Base-by-base conservation (phyloP, 2,113 vertebrate species). In the Grallaria varia region DNA sequence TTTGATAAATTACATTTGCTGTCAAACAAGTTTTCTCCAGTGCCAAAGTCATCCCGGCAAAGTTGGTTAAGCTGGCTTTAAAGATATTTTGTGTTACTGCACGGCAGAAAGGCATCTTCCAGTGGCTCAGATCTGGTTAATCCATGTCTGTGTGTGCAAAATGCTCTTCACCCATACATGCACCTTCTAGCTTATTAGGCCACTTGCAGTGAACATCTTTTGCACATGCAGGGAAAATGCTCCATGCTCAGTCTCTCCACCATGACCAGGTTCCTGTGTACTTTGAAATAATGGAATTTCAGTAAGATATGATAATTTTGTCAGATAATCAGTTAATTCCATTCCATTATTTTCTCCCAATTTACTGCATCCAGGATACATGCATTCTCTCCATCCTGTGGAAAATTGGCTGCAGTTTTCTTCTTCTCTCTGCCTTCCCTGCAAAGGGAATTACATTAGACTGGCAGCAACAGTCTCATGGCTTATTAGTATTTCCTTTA, bases 391-490 rank as follows among this genome's bases (percentile, higher is more conserved):
- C 66, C 49, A 37, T 67, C 42, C 67, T 18, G 1, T 22, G 31
- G 56, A 83, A 80, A 89, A 75, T 0, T 58, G 44, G 40, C 45
- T 91, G 66, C 20, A 69, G 62, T 81, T 68, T 94, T 76, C 87
- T 89, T 53, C 45, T 91, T 79, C 77, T 94, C 78, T 92, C 66
- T 72, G 52, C 74, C 55, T 87, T 93, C 87, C 58, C 77, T 73
- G 85, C 84, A 87, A 87, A 95, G 40, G 37, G 81, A 94, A 94
- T 87, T 84, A 76, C 66, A 89, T 91, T 76, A 91, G 49, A 76
- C 81, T 76, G 71, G 74, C 78, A 95, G 74, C 56, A 75, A 55
- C 28, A 53, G 27, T 55, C 78, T 90, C 87, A 82, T 71, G 59
- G 71, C 42, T 88, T 93, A 63, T 91, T 85, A 91, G 91, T 49